These are phyloP conservation scores for Upupa epops DNA, from an alignment of 2,113 vertebrate genomes.

Conservation along the genomic window DNA sequence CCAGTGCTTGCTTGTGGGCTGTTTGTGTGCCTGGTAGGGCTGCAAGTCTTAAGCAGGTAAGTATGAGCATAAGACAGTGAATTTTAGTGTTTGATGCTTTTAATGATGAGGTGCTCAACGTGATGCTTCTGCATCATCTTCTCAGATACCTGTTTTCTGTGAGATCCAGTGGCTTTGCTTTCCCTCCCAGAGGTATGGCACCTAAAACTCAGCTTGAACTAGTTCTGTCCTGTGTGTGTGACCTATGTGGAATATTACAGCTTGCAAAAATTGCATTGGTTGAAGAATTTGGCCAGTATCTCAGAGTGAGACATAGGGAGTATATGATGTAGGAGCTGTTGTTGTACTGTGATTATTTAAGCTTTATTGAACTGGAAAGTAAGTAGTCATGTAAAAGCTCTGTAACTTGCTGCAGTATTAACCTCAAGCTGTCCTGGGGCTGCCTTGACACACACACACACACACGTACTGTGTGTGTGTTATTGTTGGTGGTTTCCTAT, in stretches of 20 bases:
- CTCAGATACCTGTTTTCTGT: rapidly evolving
- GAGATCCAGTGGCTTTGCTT: not conserved
- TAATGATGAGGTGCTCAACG: rapidly evolving
- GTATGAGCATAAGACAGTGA: rapidly evolving
- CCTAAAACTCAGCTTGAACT: not conserved
- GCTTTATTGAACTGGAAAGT: not conserved
- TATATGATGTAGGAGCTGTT: not conserved
- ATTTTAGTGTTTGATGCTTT: rapidly evolving
- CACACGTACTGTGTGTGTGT: too few relatives aligned
- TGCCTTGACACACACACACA: not conserved
- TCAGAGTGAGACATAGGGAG: not conserved
- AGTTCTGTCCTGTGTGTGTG: rapidly evolving
- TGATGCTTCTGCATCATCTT: not conserved
- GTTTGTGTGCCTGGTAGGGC: rapidly evolving
- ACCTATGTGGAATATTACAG: rapidly evolving
- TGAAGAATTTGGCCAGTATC: not conserved
- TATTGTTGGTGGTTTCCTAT: not conserved
- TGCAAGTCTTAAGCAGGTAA: rapidly evolving
- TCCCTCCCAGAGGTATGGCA: rapidly evolving
- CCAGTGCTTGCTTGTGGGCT: rapidly evolving
- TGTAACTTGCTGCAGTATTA: not conserved
- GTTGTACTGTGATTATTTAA: not conserved
- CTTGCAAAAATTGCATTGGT: not conserved
- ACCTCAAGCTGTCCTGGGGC: not conserved
- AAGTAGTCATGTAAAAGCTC: not conserved